Evolutionary conservation across 2,797 vertebrate species (phyloP).

Genomic region (Rhynchotus rufescens): DNA sequence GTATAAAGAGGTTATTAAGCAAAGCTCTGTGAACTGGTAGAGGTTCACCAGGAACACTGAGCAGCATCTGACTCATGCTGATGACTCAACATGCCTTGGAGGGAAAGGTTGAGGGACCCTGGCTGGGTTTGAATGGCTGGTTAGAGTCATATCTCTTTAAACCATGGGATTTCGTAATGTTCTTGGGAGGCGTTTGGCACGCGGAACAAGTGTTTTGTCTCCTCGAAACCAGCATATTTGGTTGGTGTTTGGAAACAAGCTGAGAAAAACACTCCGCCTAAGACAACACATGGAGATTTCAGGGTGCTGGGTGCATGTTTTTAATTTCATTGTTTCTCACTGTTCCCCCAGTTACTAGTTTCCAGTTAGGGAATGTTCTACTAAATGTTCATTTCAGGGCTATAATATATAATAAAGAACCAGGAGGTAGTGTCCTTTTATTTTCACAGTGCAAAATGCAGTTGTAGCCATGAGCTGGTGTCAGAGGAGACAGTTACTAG

Average conservation of each 20-base stretch:
- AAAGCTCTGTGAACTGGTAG: neutral
- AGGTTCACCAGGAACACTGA: neutral
- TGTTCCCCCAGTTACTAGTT: neutral
- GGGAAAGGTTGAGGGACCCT: neutral
- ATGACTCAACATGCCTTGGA: neutral
- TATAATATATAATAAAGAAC: neutral
- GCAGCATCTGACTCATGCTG: neutral
- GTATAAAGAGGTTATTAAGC: neutral
- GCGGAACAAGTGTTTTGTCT: neutral
- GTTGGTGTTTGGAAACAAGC: neutral
- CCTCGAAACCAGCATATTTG: neutral
- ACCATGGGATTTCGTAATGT: neutral
- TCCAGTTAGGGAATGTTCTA: neutral
- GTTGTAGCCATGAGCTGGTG: neutral
- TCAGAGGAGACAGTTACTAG: neutral
- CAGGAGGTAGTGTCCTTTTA: neutral
- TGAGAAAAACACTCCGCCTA: neutral
- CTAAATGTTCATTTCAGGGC: neutral
- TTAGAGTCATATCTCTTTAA: neutral
- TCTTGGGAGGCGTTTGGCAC: neutral
- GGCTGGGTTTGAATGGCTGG: neutral
- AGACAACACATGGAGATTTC: neutral
- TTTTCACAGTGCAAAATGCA: neutral
- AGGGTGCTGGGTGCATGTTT: fast-evolving
- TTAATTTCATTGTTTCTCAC: neutral